Evolutionary conservation across 2,888 invertebrate species (phyloP).

Genomic region (Meloe dianella): DNA sequence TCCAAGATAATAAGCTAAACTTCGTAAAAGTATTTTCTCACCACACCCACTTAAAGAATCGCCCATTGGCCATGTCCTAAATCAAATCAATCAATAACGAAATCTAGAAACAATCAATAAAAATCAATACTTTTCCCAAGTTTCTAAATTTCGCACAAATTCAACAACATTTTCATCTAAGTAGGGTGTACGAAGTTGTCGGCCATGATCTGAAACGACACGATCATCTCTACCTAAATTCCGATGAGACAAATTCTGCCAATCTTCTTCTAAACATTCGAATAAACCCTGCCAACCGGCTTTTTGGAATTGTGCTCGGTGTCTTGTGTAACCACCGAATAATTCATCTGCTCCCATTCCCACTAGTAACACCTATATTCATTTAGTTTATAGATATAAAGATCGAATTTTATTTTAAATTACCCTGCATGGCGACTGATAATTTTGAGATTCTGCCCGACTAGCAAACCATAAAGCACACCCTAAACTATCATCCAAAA

Average conservation of each 20-base stretch:
- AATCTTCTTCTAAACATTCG: constrained; percentile 71
- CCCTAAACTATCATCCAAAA: constrained; percentile 95
- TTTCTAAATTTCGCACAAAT: constrained; percentile 68
- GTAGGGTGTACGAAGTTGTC: constrained; percentile 82
- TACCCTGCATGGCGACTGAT: constrained; percentile 70
- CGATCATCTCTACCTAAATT: constrained; percentile 96
- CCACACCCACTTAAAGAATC: constrained; percentile 60
- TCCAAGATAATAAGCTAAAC: constrained; percentile 73
- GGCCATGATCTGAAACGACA: constrained; percentile 87
- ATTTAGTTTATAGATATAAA: not conserved
- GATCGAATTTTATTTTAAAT: constrained; percentile 34
- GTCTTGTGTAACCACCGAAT: constrained; percentile 92
- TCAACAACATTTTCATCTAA: constrained; percentile 74
- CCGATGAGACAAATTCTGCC: constrained; percentile 83
- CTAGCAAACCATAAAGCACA: constrained; percentile 98
- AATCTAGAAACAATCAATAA: not conserved
- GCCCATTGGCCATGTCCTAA: constrained; percentile 16
- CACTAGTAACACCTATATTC: constrained; percentile 73
- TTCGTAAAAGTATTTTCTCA: constrained; percentile 89
- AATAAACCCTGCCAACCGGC: constrained; percentile 63
- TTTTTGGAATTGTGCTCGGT: constrained; percentile 74
- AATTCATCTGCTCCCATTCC: constrained; percentile 98
- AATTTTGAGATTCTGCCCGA: constrained; percentile 67
- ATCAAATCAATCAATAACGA: constrained; percentile 2
- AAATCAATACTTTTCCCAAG: constrained; percentile 69